A percentile compares a stretch with the other conserved stretches of the same genome.
These are phyloP conservation scores for Euglossa dilemma DNA, from an alignment of 1,140 invertebrate species.

Conservation along the genomic window DNA sequence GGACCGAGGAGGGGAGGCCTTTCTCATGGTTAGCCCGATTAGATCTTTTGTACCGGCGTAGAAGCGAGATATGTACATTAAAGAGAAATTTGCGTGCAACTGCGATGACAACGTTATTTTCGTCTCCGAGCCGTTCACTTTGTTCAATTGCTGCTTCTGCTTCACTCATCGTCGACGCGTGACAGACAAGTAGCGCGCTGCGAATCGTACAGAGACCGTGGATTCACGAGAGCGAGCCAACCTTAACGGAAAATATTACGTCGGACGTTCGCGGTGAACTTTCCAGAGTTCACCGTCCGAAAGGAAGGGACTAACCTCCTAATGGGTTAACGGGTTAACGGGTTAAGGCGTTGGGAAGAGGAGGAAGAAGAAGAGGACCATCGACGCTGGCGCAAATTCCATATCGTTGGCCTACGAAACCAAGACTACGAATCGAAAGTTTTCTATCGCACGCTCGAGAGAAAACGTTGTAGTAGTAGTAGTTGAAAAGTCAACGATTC, in stretches of 20 bases:
- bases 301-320: too few relatives aligned
- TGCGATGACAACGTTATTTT: slow-evolving; percentile 21
- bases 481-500: slow-evolving; percentile 15
- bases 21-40: slow-evolving; percentile 36
- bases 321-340: too few relatives aligned
- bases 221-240: slow-evolving; percentile 15
- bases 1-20: neutral
- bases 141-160: slow-evolving; percentile 6
- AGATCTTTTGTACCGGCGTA: slow-evolving; percentile 40
- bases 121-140: neutral
- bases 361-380: neutral
- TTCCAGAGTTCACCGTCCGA: too few relatives aligned
- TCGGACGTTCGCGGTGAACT: neutral
- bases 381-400: neutral
- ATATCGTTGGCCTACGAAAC: slow-evolving; percentile 34
- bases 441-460: neutral
- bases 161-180: neutral
- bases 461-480: neutral
- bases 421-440: neutral
- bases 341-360: neutral
- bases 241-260: neutral
- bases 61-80: neutral
- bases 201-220: slow-evolving; percentile 15
- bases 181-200: neutral
- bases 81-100: neutral